phyloP scores from a whole-genome alignment of 2,797 vertebrate species.

The Eptatretus atami region DNA sequence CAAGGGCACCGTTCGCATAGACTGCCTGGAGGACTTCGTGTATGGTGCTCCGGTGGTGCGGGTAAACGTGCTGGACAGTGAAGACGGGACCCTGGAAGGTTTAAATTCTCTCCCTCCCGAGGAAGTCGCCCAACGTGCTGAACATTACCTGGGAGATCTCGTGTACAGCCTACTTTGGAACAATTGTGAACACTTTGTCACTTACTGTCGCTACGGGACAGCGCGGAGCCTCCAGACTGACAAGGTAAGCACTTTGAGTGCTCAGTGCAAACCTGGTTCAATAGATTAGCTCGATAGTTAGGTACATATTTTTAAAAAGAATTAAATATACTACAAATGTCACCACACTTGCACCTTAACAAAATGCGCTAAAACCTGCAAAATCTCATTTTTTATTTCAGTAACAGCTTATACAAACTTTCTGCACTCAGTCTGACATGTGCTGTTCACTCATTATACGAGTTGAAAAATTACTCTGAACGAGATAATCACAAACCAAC shows the following conservation, averaged over 20 bases:
- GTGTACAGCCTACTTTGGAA: constrained; percentile 77
- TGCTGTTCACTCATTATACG: too few relatives aligned
- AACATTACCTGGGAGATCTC: constrained; percentile 36
- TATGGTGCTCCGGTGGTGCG: constrained; percentile 40
- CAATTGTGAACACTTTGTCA: constrained; percentile 94
- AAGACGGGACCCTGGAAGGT: constrained; percentile 33
- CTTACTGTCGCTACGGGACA: constrained; percentile 62
- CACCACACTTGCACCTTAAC: too few relatives aligned
- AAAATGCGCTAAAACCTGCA: too few relatives aligned
- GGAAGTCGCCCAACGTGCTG: constrained; percentile 42
- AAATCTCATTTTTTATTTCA: too few relatives aligned
- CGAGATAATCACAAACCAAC: too few relatives aligned
- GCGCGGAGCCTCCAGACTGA: constrained; percentile 61
- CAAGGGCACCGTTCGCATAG: constrained; percentile 51
- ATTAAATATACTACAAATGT: too few relatives aligned
- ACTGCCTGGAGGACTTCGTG: constrained; percentile 52
- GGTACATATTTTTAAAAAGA: too few relatives aligned
- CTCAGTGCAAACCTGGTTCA: too few relatives aligned
- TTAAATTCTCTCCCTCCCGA: constrained; percentile 27
- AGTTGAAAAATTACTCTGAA: too few relatives aligned
- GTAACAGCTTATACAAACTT: too few relatives aligned
- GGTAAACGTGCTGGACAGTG: constrained; percentile 53
- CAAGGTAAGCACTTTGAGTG: constrained; percentile 24
- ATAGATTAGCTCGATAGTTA: too few relatives aligned
- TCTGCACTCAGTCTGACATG: too few relatives aligned